Evolutionary conservation across 2,888 invertebrate genomes (phyloP).

Genomic region (Acleris sparsana): DNA sequence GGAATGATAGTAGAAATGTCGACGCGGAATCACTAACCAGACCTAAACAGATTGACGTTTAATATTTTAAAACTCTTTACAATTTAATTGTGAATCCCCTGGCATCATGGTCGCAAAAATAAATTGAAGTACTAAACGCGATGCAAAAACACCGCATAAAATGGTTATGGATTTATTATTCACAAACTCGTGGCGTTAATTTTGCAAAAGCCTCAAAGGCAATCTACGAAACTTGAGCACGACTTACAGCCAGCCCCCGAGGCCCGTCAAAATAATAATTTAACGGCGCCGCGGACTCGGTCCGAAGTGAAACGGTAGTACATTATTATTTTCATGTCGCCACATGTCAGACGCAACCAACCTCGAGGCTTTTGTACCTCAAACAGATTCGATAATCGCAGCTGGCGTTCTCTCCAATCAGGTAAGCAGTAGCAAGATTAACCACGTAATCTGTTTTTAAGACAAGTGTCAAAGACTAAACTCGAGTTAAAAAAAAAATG

Average conservation of each 20-base stretch:
- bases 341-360: slow-evolving; percentile 16
- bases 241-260: slow-evolving; percentile 12
- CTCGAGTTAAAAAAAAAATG: no score
- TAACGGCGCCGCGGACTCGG: slow-evolving; percentile 14
- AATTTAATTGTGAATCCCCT: no score
- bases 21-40: no score
- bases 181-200: slow-evolving; percentile 18
- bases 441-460: no score
- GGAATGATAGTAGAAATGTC: no score
- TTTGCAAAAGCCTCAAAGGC: slow-evolving; percentile 20
- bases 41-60: no score
- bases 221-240: slow-evolving; percentile 24
- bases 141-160: not conserved
- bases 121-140: not conserved
- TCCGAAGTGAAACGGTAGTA: not conserved
- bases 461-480: no score
- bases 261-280: slow-evolving; percentile 29
- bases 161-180: slow-evolving; percentile 14
- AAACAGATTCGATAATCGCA: no score
- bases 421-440: no score
- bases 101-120: not conserved
- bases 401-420: no score
- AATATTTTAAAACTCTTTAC: no score
- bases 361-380: not conserved
- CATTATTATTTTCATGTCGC: slow-evolving; percentile 24